Evolutionary conservation across 2,888 invertebrate genomes (phyloP).

Genomic region (Diploptera punctata): DNA sequence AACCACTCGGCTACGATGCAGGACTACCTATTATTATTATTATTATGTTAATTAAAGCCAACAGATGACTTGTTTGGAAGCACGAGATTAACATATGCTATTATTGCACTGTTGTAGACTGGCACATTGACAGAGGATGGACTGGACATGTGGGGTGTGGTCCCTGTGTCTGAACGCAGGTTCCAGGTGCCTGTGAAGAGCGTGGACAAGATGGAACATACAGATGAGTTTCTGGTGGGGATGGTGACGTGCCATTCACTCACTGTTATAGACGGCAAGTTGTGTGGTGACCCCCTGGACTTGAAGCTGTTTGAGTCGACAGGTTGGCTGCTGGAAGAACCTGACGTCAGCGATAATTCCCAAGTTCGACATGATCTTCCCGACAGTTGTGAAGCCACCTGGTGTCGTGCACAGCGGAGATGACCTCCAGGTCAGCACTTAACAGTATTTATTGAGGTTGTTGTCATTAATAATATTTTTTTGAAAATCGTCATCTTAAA

Average conservation of each 20-base stretch:
- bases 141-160: slow-evolving; percentile 92
- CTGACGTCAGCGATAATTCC: slow-evolving; percentile 81
- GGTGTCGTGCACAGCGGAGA: neutral
- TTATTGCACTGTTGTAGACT: slow-evolving; percentile 66
- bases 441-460: too few relatives aligned
- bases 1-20: too few relatives aligned
- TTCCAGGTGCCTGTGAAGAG: slow-evolving; percentile 59
- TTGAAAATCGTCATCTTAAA: too few relatives aligned
- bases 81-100: neutral
- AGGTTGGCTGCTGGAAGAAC: slow-evolving; percentile 89
- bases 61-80: too few relatives aligned
- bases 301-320: slow-evolving; percentile 97
- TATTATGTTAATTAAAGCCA: neutral
- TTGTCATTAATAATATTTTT: too few relatives aligned
- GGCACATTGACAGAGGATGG: slow-evolving; percentile 97
- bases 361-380: slow-evolving; percentile 87
- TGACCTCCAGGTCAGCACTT: neutral
- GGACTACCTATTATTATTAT: too few relatives aligned
- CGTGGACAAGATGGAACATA: slow-evolving; percentile 56
- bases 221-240: slow-evolving; percentile 69
- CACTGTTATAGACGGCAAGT: slow-evolving; percentile 84
- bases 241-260: slow-evolving; percentile 95
- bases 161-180: slow-evolving; percentile 64
- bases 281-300: slow-evolving; percentile 95
- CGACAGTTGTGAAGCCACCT: slow-evolving; percentile 80